These are phyloP conservation scores for Sycophila sp. DNA, from an alignment of 1,140 invertebrate species.

Conservation along the genomic window DNA sequence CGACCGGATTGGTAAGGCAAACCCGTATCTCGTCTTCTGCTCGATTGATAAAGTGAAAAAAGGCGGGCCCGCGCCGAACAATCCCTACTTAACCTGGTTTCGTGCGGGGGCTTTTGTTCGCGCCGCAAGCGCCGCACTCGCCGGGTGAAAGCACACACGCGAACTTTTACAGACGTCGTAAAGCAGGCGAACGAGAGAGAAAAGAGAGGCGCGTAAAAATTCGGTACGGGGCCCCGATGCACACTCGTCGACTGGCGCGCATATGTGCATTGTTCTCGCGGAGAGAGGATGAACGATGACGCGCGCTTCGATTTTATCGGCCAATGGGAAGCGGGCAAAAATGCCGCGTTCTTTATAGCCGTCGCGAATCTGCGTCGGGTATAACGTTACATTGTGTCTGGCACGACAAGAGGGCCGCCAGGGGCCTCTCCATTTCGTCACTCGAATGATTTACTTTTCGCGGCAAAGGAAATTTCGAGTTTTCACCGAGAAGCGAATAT, in stretches of 20 bases:
- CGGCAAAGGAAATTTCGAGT: too few relatives aligned
- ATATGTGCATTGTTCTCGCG: slow-evolving; percentile 23
- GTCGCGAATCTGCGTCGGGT: background rate
- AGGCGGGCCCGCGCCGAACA: background rate
- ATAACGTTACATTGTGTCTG: background rate
- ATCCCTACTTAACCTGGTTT: slow-evolving; percentile 29
- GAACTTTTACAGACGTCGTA: slow-evolving; percentile 29
- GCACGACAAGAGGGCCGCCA: background rate
- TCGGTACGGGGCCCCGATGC: slow-evolving; percentile 32
- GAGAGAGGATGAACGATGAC: slow-evolving; percentile 21
- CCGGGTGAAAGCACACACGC: slow-evolving; percentile 24
- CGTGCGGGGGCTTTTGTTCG: background rate
- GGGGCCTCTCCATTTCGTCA: background rate
- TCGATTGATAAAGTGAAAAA: background rate
- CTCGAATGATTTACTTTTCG: too few relatives aligned
- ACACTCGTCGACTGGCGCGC: background rate
- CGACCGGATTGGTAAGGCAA: too few relatives aligned
- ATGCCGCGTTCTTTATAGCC: slow-evolving; percentile 25
- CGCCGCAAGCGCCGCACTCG: background rate
- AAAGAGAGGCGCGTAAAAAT: slow-evolving; percentile 29
- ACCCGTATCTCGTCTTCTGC: too few relatives aligned
- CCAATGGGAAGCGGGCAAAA: slow-evolving; percentile 20
- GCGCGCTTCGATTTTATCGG: slow-evolving; percentile 27
- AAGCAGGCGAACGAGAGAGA: slow-evolving; percentile 30
- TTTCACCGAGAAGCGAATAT: too few relatives aligned